Conservation (phyloP, 2,113 vertebrate genomes). For the Syngnathus floridae region DNA sequence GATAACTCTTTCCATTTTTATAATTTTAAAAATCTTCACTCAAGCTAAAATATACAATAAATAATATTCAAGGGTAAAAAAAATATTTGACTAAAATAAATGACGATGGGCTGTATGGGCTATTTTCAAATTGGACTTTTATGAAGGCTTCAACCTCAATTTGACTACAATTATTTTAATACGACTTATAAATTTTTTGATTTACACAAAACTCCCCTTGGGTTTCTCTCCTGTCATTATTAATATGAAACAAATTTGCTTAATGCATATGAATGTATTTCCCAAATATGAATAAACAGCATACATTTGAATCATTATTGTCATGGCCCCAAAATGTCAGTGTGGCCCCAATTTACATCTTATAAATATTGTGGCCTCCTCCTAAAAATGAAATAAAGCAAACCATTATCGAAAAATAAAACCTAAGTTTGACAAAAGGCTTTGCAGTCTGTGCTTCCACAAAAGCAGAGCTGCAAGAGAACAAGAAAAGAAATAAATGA, state of each 20-base stretch:
- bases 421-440: conserved; percentile 83
- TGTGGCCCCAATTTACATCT: conserved; percentile 52
- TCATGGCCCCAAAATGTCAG: conserved; percentile 52
- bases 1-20: neutral
- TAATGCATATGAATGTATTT: conserved; percentile 52
- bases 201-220: conserved; percentile 38
- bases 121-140: neutral
- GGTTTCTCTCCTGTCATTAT: conserved; percentile 46
- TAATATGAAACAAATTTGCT: conserved; percentile 55
- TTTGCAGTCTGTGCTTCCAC: conserved; percentile 80
- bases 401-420: conserved; percentile 22
- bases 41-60: neutral
- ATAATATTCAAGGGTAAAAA: neutral
- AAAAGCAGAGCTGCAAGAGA: conserved; percentile 82
- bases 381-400: neutral
- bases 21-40: neutral
- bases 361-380: conserved; percentile 50
- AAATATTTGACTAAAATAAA: neutral
- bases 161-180: neutral
- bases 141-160: neutral
- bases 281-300: conserved; percentile 62
- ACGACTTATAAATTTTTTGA: conserved; percentile 16
- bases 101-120: neutral
- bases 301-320: conserved; percentile 63
- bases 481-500: conserved; percentile 93